Percentiles rank a stretch among this genome's conserved stretches.
Evolutionary conservation across 2,888 invertebrate species (phyloP).

Genomic region (Eupsilia transversa): DNA sequence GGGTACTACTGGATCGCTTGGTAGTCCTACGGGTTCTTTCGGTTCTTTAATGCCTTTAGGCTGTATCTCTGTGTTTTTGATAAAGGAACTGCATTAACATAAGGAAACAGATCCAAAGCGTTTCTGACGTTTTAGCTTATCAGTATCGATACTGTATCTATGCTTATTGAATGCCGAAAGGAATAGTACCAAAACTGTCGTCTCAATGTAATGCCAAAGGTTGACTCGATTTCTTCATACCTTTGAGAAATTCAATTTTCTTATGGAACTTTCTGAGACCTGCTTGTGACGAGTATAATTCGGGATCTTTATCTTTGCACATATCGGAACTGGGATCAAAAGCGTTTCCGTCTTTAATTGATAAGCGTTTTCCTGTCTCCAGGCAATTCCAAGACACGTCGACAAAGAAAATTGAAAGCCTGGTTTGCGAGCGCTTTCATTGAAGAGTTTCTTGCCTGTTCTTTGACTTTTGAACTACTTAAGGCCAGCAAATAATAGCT

Average conservation of each 20-base stretch:
- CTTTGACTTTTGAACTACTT: background rate
- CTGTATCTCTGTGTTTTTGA: conserved; percentile 9
- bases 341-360: conserved; percentile 8
- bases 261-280: background rate
- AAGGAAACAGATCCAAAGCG: conserved; percentile 27
- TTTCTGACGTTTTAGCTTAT: conserved; percentile 13
- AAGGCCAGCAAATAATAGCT: background rate
- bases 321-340: conserved; percentile 21
- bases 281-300: background rate
- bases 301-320: conserved; percentile 4
- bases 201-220: conserved; percentile 10
- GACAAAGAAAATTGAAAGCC: background rate
- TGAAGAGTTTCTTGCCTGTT: background rate
- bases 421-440: background rate
- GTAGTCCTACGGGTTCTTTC: no score
- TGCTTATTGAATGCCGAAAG: conserved; percentile 13
- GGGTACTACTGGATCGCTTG: no score
- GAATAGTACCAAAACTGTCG: background rate
- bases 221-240: conserved; percentile 7
- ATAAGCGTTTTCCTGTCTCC: conserved; percentile 20
- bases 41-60: no score
- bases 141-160: background rate
- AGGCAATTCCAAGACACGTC: conserved; percentile 2
- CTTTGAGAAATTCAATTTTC: conserved; percentile 4
- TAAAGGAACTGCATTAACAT: conserved; percentile 23